Evolutionary conservation across 2,113 vertebrate species (phyloP), one percentile per base, ranked within the genome.

Genomic region (Odocoileus hemionus): DNA sequence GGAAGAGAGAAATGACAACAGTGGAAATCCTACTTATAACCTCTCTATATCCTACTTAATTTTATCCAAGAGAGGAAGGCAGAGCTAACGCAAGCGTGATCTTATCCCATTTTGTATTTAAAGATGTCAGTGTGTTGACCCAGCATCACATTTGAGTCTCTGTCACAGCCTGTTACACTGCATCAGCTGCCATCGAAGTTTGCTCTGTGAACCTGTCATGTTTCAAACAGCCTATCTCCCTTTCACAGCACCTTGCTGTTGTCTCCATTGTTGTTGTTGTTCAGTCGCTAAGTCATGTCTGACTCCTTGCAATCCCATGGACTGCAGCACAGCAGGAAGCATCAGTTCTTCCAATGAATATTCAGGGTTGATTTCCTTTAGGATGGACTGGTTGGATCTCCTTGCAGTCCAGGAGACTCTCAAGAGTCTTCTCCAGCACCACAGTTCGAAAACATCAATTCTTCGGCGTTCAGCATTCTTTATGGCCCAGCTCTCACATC

Each of bases 1-100:
- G 47, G 25, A 54, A 86, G 52, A 60, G 14, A 47, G 3, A n/a
- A 30, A 10, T 15, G 5, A 58, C 17, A 58, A 19, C 7, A 47
- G 28, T 7, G 25, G 25, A 43, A 28, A 50, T 17, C 28, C 16
- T 64, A 3, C 4, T 11, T 2, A 11, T 33, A 57, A 45, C 33
- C 6, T 67, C 0, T 13, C 5, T 25, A 17, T 55, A 52, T 2
- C 9, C 17, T 54, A 23, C 45, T 28, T 39, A 6, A 5, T 50
- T 50, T 30, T 67, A 43, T 33, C 30, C 9, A 25, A 2, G 84
- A 39, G 45, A 76, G n/a, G 8, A 0, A 2, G 0, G 3, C 11
- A 4, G 23, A n/a, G 28, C 21, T 28, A 25, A n/a, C 26, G 14
- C 50, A 28, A 26, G 39, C 9, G 14, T 7, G 26, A 5, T 3